Evolutionary conservation across 92 coral and sea anemone genomes (phyloP), one percentile per base, ranked within the genome.

Genomic region (Bergia sp.): DNA sequence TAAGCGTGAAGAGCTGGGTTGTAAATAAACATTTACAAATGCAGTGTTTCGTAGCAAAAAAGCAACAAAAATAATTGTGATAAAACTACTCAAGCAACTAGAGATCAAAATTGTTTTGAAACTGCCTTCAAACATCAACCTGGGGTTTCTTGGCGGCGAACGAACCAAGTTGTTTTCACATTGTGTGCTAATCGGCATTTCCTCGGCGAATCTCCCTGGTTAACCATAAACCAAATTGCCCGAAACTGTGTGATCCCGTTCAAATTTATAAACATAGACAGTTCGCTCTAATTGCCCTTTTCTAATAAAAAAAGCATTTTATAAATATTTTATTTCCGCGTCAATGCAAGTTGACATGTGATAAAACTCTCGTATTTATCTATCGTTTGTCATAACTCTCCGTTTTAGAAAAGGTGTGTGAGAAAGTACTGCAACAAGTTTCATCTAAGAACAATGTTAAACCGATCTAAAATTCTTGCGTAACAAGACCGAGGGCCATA

Each of bases 11-110:
- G 82, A 57, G 72, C 73, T 40, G 66, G 71, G 85, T 16, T 90
- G 91, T 41, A 93, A 87, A 82, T 95, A 95, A 80, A 93, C 94
- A 80, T 95, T 95, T 40, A 95, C 92, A 82, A 95, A 93, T 47
- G 98, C 94, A 20, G 98, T 95, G 87, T 95, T 95, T 72, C 98
- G 94, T 53, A 95, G 87, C 49, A 95, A 81, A 77, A 95, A 92
- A n/a, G 98, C 94, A 81, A 95, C 94, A 9, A 95, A 43, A 39
- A 93, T 72, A 64, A 95, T 86, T 6, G 98, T 95, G 7, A 92
- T 67, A 3, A 95, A 18, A 77, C 98, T 91, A 4, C 98, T 93
- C 8, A 95, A 84, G 53, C 96, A 88, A 49, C 98, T 95, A 7
- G 98, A 88, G 29, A 95, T 77, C 0, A 95, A 15, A 47, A 95